phyloP scores from a whole-genome alignment of 2,113 vertebrate species.

The Myanophis thanlyinensis region DNA sequence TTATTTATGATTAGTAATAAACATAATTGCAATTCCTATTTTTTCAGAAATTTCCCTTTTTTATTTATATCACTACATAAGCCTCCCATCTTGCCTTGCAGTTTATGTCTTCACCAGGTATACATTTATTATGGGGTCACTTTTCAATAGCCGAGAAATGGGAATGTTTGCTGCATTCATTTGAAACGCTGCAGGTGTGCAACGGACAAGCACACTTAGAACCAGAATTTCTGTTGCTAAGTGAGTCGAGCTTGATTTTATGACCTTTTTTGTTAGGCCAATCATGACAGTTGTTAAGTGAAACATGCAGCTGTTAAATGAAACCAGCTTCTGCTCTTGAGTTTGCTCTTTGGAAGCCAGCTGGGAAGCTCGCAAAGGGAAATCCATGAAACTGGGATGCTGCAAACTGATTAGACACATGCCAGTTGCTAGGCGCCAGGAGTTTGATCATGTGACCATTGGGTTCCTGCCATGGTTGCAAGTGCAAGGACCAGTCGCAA shows the following conservation, averaged over 20 bases:
- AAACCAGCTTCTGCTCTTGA: background rate
- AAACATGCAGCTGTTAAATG: background rate
- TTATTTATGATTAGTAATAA: constrained; percentile 29
- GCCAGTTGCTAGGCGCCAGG: no score
- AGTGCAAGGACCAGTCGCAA: background rate
- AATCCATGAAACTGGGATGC: background rate
- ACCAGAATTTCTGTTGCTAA: background rate
- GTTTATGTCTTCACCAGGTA: background rate
- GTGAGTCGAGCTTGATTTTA: background rate
- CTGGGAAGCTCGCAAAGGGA: background rate
- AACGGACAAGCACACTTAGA: background rate
- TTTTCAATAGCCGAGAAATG: constrained; percentile 58
- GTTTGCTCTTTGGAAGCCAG: background rate
- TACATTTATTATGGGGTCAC: constrained; percentile 34
- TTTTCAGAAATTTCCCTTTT: constrained; percentile 24
- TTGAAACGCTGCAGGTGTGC: background rate
- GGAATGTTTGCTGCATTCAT: constrained; percentile 41
- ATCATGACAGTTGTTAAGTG: no score
- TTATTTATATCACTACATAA: constrained; percentile 47
- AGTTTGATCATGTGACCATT: background rate
- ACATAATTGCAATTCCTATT: constrained; percentile 34
- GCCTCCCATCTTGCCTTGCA: constrained; percentile 37
- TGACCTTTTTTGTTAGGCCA: background rate
- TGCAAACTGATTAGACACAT: background rate
- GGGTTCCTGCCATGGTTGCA: background rate